Base-by-base conservation (phyloP, 2,888 invertebrate genomes). In the Agrenia bidenticulata region DNA sequence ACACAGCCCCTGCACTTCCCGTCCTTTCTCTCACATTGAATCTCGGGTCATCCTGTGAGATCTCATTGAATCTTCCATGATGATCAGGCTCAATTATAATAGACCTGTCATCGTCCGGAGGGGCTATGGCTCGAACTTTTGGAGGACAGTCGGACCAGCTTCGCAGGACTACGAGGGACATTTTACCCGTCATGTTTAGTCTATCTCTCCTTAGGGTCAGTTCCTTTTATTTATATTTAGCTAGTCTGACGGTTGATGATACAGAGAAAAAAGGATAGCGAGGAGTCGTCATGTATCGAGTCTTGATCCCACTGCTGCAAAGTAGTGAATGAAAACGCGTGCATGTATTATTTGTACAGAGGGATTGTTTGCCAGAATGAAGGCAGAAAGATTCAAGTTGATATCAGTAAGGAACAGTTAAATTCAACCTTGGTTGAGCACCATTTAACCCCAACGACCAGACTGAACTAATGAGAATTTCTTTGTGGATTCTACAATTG, bases 71-170 rank as follows among this genome's bases (percentile, higher is more conserved):
- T 32, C 32, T 4, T 11, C 32, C 73, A 55, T 70, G 61, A 57
- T 69, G 70, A 55, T 73, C 73, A 26, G 73, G 73, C 27, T 72
- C 73, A 50, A 70, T 70, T 51, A 15, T 51, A 11, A 70, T 64
- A 13, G 72, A 53, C 26, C 71, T 64, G 27, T 73, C 73, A 54
- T 68, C 72, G 42, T 71, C 73, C 32, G 69, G 65, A 11, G 69
- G 71, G n/a, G 73, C 73, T 39, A 73, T 73, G 4, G 66, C 71
- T 37, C 66, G 57, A 7, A 73, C 64, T 62, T 71, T 71, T 39
- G 73, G 73, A 9, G 71, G 65, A 50, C 67, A 63, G 56, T 70
- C 70, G 7, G 64, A 56, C 73, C 73, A 73, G 58, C 69, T 69
- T 32, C 69, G 53, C 11, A 73, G 63, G 7, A 73, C 69, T n/a